Base-by-base conservation (phyloP, 1,140 invertebrate genomes). In the Adelges cooleyi region DNA sequence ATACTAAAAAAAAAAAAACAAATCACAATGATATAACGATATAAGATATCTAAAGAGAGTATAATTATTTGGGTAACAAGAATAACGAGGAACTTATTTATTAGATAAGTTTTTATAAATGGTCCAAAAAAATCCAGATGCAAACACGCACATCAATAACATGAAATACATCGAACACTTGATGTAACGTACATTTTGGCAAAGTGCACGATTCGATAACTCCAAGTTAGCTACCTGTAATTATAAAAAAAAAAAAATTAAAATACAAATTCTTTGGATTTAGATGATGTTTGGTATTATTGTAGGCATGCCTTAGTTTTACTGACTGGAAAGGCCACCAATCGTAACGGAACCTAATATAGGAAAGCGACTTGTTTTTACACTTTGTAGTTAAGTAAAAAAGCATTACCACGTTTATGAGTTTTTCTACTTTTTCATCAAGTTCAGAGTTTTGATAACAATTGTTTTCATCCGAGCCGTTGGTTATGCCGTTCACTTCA, bases 121-220 rank as follows among this genome's bases (percentile, higher is more conserved):
- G 1, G 56, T 25, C 25, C 42, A 62, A 1, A 62, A 33, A 48
- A 62, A 62, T 18, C 56, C 56, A 13, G n/a, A 13, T 33, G 42
- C 40, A 62, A 62, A 62, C 11, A 62, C 42, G 29, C 40, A 33
- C 2, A 22, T 13, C 29, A 62, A 46, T 11, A 62, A 17, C 20
- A 62, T 33, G 18, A 62, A 48, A 48, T 62, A 62, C 18, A 62
- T 44, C 46, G 42, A 62, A 62, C 18, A 62, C 20, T 62, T 62
- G 20, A 62, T 22, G 17, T 62, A 62, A 11, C 4, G n/a, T 5
- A 62, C 27, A 20, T 62, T 22, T 46, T 48, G 56, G 1, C 25
- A 27, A 20, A 62, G 40, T 15, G 22, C 3, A 33, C 23, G 23
- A 13, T 48, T 62, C 9, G 54, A 44, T 0, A 46, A 20, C 46